Base-by-base conservation (phyloP, 2,888 invertebrate genomes). In the Prosopocoilus inquinatus region DNA sequence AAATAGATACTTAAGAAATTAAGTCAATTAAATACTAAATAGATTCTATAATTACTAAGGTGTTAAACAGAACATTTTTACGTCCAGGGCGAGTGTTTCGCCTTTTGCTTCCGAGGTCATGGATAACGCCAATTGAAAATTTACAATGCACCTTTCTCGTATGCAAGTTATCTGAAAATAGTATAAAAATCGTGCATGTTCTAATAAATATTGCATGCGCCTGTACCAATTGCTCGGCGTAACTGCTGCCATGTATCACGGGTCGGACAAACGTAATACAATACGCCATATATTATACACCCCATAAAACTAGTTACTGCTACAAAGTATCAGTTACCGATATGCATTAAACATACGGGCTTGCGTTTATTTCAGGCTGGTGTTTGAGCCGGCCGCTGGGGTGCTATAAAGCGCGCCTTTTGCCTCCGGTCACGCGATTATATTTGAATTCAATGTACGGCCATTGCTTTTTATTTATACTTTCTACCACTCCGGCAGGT, bases 271-370 rank as follows among this genome's bases (percentile, higher is more conserved):
- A 69, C 70, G 73, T 70, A 73, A 73, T 67, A 74, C 73, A 73
- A 74, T 74, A 71, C 71, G 67, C 69, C 71, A 69, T 73, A 73
- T 72, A 72, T 74, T 73, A 74, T 72, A 70, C 72, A 72, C 70
- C 72, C 71, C 69, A 71, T 72, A 72, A 72, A 74, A 72, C 72
- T 73, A 73, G 72, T 72, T 71, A 71, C 70, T 64, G 70, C 67
- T 62, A 62, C 65, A 64, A 64, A 64, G 65, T 65, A 65, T 64
- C 64, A 60, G 62, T 64, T 64, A 64, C 62, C 62, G 61, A 62
- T 63, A 63, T 64, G 61, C 64, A 62, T 61, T 62, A 64, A 61
- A 64, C 62, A 64, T 63, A 63, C 53, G 53, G 59, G 57, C 56
- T 50, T 59, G 59, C 60, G 59, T 66, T 67, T 69, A 68, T 68